A percentile compares a stretch with the other conserved stretches of the same genome.
Conservation (phyloP, 2,888 invertebrate genomes). For the Megalurothrips usitatus region DNA sequence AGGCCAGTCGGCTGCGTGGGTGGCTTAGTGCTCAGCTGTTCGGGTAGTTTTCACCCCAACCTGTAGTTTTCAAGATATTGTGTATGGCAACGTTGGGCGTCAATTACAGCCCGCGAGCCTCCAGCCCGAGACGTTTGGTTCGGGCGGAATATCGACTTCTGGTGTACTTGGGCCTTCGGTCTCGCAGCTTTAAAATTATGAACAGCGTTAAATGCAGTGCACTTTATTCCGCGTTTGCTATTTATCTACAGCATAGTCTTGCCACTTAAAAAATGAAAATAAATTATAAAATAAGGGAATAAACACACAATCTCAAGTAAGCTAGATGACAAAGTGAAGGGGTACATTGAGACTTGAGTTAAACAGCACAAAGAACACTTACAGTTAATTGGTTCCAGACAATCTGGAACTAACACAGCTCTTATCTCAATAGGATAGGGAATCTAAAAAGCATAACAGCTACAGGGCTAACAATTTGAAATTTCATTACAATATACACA, state of each 20-base stretch:
- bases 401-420: slow-evolving; percentile 15
- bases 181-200: too few species aligned
- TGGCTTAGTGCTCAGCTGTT: too few species aligned
- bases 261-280: slow-evolving; percentile 12
- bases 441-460: not conserved
- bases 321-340: slow-evolving; percentile 12
- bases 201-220: not conserved
- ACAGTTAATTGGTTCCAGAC: not conserved
- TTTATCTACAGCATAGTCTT: not conserved
- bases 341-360: not conserved
- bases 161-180: too few species aligned
- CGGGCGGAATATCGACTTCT: too few species aligned
- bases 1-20: too few species aligned
- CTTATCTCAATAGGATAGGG: not conserved
- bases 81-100: too few species aligned
- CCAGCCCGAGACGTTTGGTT: too few species aligned
- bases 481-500: not conserved
- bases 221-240: not conserved
- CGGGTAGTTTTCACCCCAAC: too few species aligned
- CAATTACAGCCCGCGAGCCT: too few species aligned
- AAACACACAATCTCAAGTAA: slow-evolving; percentile 6
- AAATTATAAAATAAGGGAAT: slow-evolving; percentile 21
- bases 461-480: not conserved
- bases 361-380: slow-evolving; percentile 13
- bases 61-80: too few species aligned